Evolutionary conservation across 2,888 invertebrate species (phyloP), one percentile per base, ranked within the genome.

Genomic region (Heteromyza rotundicornis): DNA sequence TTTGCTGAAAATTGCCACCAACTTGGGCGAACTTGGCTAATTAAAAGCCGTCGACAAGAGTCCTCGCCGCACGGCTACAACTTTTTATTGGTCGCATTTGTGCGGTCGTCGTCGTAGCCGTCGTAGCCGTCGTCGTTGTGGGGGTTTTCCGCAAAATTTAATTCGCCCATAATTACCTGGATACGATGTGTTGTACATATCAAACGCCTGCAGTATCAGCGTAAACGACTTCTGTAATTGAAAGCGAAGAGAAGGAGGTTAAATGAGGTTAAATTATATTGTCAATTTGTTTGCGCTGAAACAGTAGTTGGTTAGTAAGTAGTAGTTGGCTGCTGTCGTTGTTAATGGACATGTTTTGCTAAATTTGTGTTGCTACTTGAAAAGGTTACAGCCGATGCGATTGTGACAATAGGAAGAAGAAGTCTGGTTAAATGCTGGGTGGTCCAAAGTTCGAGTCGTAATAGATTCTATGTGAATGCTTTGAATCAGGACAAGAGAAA

Each of bases 191-290:
- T 91, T 90, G 84, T 86, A 89, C 84, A 92, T 90, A 86, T 96
- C 95, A 87, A 92, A 89, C 68, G 95, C 95, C 85, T 95, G 94
- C 76, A 96, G 89, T 76, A 95, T 94, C 79, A 96, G 87, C 74
- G 95, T 95, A 86, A 95, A 95, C 74, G 95, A 94, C 84, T 94
- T 91, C 95, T 92, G 91, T 72, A 89, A 89, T 80, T 78, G 70
- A 72, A 63, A 64, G 59, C 60, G 52, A 23, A 54, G 19, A 60
- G 35, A 57, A 56, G 49, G 59, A 63, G 66, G 68, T 68, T 65
- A 60, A 61, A 60, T 47, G 69, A 64, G 67, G 68, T 70, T 66
- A 67, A 68, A 67, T 67, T 68, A 69, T 65, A 63, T 69, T 67
- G 69, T 69, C 68, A 68, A 67, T 68, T 67, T 67, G 67, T 64